Conservation (phyloP, 2,797 vertebrate species). For the Protosalanx chinensis region DNA sequence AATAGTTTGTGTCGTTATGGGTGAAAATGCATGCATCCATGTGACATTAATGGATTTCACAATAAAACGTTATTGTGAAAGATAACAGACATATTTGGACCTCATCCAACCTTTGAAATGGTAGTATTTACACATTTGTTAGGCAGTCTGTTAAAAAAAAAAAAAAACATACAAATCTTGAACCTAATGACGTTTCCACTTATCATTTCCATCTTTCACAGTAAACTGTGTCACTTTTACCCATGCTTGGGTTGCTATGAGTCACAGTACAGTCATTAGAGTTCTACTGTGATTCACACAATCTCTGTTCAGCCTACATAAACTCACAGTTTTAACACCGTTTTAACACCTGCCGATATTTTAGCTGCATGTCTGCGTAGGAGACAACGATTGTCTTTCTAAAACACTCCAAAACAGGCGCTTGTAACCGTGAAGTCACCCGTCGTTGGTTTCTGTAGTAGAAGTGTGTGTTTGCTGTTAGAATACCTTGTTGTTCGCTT, state of each 20-base stretch:
- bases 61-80: not conserved
- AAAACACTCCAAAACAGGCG: constrained; percentile 49
- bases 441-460: constrained; percentile 60
- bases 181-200: constrained; percentile 27
- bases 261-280: constrained; percentile 13
- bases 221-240: constrained; percentile 50
- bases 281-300: constrained; percentile 28
- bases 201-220: constrained; percentile 44
- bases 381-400: constrained; percentile 52
- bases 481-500: constrained; percentile 48
- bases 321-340: constrained; percentile 37
- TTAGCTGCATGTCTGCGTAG: constrained; percentile 70
- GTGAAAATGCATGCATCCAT: not conserved
- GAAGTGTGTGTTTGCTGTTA: constrained; percentile 63
- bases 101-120: not conserved
- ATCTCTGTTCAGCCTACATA: constrained; percentile 47
- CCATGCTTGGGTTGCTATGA: constrained; percentile 22
- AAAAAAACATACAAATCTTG: not conserved
- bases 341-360: constrained; percentile 50
- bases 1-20: not conserved
- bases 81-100: not conserved
- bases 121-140: not conserved
- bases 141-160: not conserved
- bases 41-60: constrained; percentile 1
- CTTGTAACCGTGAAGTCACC: constrained; percentile 70